Base-by-base conservation (phyloP, 2,797 vertebrate genomes). In the Aplochiton taeniatus region DNA sequence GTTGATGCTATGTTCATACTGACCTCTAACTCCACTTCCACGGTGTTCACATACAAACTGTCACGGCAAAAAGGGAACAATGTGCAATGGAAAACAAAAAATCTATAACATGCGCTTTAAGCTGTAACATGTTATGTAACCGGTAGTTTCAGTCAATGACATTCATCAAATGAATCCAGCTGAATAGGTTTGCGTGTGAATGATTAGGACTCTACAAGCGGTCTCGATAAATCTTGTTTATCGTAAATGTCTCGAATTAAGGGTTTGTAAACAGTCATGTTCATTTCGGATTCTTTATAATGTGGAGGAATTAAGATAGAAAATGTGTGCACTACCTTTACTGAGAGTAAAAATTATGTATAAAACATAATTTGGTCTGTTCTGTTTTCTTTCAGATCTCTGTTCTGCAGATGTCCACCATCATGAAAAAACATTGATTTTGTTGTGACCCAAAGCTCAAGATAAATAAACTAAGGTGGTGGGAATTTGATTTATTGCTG, bases 41-140 rank as follows among this genome's bases (percentile, higher is more conserved):
- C 17, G 53, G 18, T 31, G 19, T 53, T 50, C 45, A 51, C 13
- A 51, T 48, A 53, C 45, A 52, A 63, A 45, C 51, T 4, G 42
- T 57, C 31, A 57, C 68, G 61, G 59, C 11, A 8, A 31, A 61
- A 70, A 65, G 65, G 43, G 43, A 60, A 54, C 20, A 19, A 54
- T 50, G 53, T 19, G 52, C 41, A 62, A 70, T 65, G 74, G 83
- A 86, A 87, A 83, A 76, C 58, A 51, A 18, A 6, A 52, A n/a
- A 84, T 86, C 82, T 14, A 86, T 87, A 74, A 69, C 31, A 49
- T 55, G 13, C 55, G 60, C 75, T 74, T 78, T 11, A 79, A 73
- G 77, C 68, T 53, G 31, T 31, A 41, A 43, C 11, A 12, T 7
- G 16, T 85, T 86, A 83, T n/a, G 44, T 56, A 84, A 79, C 61